Percentiles rank a stretch among this genome's conserved stretches.
Evolutionary conservation across 1,140 invertebrate species (phyloP).

Genomic region (Cydia strobilella): DNA sequence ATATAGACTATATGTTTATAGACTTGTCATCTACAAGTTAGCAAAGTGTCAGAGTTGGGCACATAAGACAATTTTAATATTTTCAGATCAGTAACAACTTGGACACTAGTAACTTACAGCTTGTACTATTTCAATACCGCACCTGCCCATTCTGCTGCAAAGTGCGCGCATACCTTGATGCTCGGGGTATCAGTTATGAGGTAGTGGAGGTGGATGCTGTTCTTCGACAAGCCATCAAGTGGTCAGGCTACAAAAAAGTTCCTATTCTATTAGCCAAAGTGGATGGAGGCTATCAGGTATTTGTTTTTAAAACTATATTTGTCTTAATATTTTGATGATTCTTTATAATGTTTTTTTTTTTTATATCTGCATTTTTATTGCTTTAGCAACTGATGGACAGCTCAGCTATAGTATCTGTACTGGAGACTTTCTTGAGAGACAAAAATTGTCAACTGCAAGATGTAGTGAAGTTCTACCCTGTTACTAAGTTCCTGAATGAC

Average conservation of each 20-base stretch:
- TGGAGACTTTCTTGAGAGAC: constrained; percentile 90
- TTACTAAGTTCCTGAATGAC: constrained; percentile 85
- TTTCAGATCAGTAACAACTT: constrained; percentile 82
- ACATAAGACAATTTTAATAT: not conserved
- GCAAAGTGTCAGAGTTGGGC: too few relatives aligned
- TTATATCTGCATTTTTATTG: not conserved
- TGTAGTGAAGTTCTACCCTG: constrained; percentile 92
- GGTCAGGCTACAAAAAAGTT: constrained; percentile 97
- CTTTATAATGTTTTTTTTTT: constrained; percentile 24
- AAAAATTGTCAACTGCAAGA: constrained; percentile 82
- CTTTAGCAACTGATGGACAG: constrained; percentile 94
- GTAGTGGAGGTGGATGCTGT: constrained; percentile 98
- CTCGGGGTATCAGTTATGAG: constrained; percentile 96
- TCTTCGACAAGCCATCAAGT: constrained; percentile 93
- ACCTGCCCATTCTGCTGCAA: constrained; percentile 99
- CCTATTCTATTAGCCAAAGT: constrained; percentile 93
- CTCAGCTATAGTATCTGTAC: constrained; percentile 94
- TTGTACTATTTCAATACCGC: constrained; percentile 97
- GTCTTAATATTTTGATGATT: constrained; percentile 1
- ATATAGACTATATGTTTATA: too few relatives aligned
- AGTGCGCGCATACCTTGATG: constrained; percentile 96
- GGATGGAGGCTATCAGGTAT: constrained; percentile 85
- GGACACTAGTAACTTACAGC: constrained; percentile 88
- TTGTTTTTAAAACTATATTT: not conserved
- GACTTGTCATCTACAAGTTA: too few relatives aligned